Evolutionary conservation across 2,797 vertebrate genomes (phyloP), one percentile per base, ranked within the genome.

Genomic region (Silurus lanzhouensis): DNA sequence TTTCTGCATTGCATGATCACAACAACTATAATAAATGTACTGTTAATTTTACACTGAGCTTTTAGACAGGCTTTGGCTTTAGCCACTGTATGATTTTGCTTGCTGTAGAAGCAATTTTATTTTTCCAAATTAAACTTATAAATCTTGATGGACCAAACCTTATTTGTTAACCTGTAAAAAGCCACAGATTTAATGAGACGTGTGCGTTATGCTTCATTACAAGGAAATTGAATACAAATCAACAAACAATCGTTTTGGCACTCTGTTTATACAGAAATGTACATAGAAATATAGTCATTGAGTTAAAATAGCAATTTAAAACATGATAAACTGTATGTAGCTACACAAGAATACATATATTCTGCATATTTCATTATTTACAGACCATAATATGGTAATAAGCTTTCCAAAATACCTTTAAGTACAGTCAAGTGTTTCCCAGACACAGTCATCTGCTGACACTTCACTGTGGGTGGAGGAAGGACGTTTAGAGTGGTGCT

Each of bases 401-500:
- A 25, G 2, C 64, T 67, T 25, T 19, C 61, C 52, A 38, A 63
- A 83, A 64, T 88, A 98, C 97, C 97, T 96, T 98, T 98, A 71
- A 98, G 94, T 70, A 97, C 92, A 0, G 96, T 96, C 76, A 98
- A 93, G 93, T 97, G 96, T 86, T 95, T 96, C 82, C 97, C 97
- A 1, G 96, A 95, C 66, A 98, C 97, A 10, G 94, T 97, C 94
- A 98, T 96, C 93, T 97, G 97, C 61, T 97, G 97, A 88, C 97
- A 98, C 92, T 94, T 96, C 60, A 98, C 92, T 12, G 95, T 95
- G 0, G 97, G 97, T 2, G 97, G 97, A 0, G 97, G 97, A 88
- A 98, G 95, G 74, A 98, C 96, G 0, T 96, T 97, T 90, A 98
- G 94, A 2, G 97, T 94, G 88, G 97, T 97, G 92, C 97, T 98